Conservation (phyloP, 2,113 vertebrate species). For the Macrotis lagotis region DNA sequence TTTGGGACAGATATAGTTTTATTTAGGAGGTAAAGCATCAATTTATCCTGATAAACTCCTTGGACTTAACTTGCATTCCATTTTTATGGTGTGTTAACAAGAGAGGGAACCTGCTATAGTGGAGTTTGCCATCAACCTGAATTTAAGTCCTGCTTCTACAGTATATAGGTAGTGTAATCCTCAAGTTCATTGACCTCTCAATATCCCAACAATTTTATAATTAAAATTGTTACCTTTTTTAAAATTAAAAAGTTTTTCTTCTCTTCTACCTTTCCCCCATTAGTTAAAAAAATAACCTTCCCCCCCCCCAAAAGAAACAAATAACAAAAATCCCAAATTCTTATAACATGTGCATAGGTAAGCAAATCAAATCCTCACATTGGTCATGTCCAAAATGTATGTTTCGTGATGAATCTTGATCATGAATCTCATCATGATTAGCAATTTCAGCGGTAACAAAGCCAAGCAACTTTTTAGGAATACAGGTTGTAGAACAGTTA, state of each 20-base stretch:
- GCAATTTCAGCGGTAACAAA: not conserved
- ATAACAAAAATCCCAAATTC: not conserved
- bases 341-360: not conserved
- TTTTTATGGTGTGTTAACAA: not conserved
- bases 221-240: not conserved
- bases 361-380: not conserved
- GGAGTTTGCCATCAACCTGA: not conserved
- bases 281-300: not conserved
- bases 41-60: not conserved
- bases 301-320: not conserved
- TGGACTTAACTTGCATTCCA: not conserved
- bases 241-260: not conserved
- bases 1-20: constrained; percentile 48
- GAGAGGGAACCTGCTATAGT: not conserved
- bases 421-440: too few species aligned
- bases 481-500: not conserved
- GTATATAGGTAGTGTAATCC: not conserved
- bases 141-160: not conserved
- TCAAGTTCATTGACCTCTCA: not conserved
- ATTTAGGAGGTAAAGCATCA: not conserved
- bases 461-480: not conserved
- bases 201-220: not conserved
- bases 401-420: not conserved
- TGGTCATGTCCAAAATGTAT: not conserved
- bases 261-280: not conserved